Base-by-base conservation (phyloP, 2,113 vertebrate genomes). In the Alces alces region DNA sequence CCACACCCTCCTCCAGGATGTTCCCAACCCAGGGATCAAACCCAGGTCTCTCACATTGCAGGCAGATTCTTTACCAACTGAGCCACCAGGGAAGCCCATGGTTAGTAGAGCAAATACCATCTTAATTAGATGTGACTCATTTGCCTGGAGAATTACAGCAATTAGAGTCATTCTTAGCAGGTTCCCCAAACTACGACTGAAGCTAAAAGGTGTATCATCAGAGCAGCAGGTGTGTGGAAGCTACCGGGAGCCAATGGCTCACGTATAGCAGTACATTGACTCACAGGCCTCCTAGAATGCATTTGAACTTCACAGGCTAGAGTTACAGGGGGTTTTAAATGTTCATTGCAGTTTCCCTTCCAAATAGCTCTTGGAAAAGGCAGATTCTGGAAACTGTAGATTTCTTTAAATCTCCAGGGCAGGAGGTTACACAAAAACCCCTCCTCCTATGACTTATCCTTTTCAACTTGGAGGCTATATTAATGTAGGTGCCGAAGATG, bases 331-430 rank as follows among this genome's bases (percentile, higher is more conserved):
- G 25, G 9, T 11, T 89, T 89, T 79, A 73, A 76, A 55, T 93
- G 83, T 88, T 97, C 7, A 0, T 92, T 84, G 78, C 45, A 33
- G 76, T 78, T 95, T 93, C 70, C n/a, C 80, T 93, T 95, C 78
- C 86, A 88, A 90, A 88, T 39, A 28, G 27, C 43, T 82, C 47
- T 88, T 52, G 78, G 30, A 60, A 95, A 89, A 94, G 39, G 84
- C 30, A 93, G 57, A 91, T 45, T 43, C 45, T 27, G 6, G 58
- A 82, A 60, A 76, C 61, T 43, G 82, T 6, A 55, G 39, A 52
- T 86, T 89, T 50, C 58, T 93, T 93, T 91, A 78, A 93, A 60
- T 91, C 93, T 94, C 91, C 28, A 93, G 79, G 28, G 58, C 82
- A 80, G 27, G 7, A 92, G 13, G 54, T 91, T 79, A 80, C 16